Evolutionary conservation across 1,140 invertebrate species (phyloP), one percentile per base, ranked within the genome.

Genomic region (Trichonephila inaurata): DNA sequence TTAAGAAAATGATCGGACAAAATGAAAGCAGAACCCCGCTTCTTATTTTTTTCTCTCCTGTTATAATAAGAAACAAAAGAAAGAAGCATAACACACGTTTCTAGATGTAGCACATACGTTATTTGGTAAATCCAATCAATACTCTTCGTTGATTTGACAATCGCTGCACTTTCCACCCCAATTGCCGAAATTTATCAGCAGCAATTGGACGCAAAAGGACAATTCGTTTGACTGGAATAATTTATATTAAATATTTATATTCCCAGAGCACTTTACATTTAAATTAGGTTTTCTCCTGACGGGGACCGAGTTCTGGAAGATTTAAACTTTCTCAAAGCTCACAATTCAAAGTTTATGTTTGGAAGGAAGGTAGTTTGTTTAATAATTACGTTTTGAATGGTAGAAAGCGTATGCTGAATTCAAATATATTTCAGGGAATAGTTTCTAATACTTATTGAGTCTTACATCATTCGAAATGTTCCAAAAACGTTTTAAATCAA

Each of bases 241-340:
- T 72, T 72, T 72, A 72, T 72, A 72, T n/a, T n/a, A 28, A 72
- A 24, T 24, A 72, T 72, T 72, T 72, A 72, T 72, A 28, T 72
- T 33, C 69, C 69, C 69, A n/a, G 24, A 24, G 28, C 69, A 72
- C 24, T 72, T 72, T 72, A 72, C 69, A 72, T 72, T 72, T 72
- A 72, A 72, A 72, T 72, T 72, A 24, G n/a, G 24, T 66, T 72
- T 24, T 28, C n/a, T 72, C 14, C 10, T n/a, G 16, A 72, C 24
- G 24, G 16, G 28, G 69, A 40, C 33, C 1, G 69, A 28, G 28
- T 14, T 14, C 24, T 72, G n/a, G 24, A 72, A 72, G 69, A 14
- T 72, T 33, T 28, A 28, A 28, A 72, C 28, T 8, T 12, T 16
- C n/a, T 72, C 28, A 33, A 72, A 72, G 69, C 24, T 72, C 28